Evolutionary conservation across 37 sponge, comb jelly and placozoan genomes (phyloP).

Genomic region (Ianthella basta): DNA sequence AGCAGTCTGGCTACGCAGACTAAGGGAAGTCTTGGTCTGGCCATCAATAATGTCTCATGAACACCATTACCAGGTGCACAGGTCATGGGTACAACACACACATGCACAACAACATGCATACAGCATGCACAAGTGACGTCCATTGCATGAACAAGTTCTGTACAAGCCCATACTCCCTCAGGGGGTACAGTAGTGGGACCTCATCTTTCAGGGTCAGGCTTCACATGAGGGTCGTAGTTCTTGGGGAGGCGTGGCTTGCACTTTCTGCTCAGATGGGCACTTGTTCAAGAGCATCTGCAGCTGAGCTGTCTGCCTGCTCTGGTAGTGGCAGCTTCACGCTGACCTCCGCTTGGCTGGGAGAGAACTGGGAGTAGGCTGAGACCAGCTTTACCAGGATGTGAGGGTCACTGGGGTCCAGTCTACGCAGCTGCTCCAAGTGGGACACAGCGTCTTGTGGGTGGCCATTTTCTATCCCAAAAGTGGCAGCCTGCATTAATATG

Average conservation of each 20-base stretch:
- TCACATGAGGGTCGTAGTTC: constrained; percentile 69
- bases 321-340: constrained; percentile 53
- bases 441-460: constrained; percentile 65
- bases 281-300: constrained; percentile 69
- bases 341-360: constrained; percentile 67
- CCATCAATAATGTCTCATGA: no score
- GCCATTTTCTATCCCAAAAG: constrained; percentile 64
- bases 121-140: no score
- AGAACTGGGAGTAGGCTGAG: constrained; percentile 80
- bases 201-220: constrained; percentile 95
- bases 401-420: constrained; percentile 38
- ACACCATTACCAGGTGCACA: no score
- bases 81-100: no score
- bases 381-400: constrained; percentile 66
- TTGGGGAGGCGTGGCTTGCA: constrained; percentile 81
- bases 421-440: constrained; percentile 56
- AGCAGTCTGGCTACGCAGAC: no score
- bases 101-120: no score
- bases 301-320: not conserved
- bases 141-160: no score
- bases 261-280: constrained; percentile 78
- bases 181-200: constrained; percentile 87
- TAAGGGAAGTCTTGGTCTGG: no score
- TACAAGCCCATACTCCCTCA: no score
- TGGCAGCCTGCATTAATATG: constrained; percentile 42